These are phyloP conservation scores for Gobius niger DNA, from an alignment of 2,113 vertebrate genomes.

Conservation along the genomic window DNA sequence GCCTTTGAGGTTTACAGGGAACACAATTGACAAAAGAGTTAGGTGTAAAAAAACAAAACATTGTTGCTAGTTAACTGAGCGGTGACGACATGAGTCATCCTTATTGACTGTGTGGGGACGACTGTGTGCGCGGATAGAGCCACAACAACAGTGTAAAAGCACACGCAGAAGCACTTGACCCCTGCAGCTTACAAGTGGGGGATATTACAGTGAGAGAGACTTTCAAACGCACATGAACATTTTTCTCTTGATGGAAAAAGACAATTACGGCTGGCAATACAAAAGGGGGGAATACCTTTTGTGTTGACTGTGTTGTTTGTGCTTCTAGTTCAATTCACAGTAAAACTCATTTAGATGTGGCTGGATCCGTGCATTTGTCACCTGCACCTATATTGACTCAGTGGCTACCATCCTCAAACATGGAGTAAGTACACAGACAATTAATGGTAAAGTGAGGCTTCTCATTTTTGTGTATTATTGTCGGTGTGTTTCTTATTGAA, in stretches of 20 bases:
- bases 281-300: constrained; percentile 4
- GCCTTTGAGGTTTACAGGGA: neutral
- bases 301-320: neutral
- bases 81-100: constrained; percentile 1
- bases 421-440: neutral
- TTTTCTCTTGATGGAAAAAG: constrained; percentile 2
- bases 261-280: neutral
- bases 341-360: neutral
- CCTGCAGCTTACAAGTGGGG: neutral
- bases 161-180: neutral
- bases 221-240: neutral
- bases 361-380: neutral
- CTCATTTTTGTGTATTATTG: neutral
- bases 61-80: neutral
- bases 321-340: neutral
- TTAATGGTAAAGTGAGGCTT: neutral
- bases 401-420: neutral
- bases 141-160: neutral
- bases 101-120: constrained; percentile 6
- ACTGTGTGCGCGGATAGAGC: neutral
- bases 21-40: neutral
- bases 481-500: no score
- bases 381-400: neutral
- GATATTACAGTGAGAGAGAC: neutral
- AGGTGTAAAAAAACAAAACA: neutral